Conservation (phyloP, 1,140 invertebrate genomes). For the Cydia strobilella region DNA sequence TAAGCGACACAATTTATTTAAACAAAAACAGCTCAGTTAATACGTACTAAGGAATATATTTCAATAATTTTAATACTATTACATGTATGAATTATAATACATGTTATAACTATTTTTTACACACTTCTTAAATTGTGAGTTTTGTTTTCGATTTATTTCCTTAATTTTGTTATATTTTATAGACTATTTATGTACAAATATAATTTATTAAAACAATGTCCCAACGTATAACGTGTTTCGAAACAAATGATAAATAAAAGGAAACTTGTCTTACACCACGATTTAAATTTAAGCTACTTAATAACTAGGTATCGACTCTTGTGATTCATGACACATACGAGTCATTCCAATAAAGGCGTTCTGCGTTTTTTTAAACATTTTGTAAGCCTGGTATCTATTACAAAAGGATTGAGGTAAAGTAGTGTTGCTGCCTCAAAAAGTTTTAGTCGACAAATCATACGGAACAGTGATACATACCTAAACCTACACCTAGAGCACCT, state of each 20-base stretch:
- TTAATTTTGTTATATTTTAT: not conserved
- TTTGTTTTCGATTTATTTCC: slow-evolving; percentile 33
- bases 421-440: not conserved
- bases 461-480: not conserved
- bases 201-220: slow-evolving; percentile 30
- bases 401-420: not conserved
- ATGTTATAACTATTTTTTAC: slow-evolving; percentile 60
- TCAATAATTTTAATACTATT: slow-evolving; percentile 64
- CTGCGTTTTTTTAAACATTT: not conserved
- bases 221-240: slow-evolving; percentile 16
- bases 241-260: slow-evolving; percentile 29
- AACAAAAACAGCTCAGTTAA: slow-evolving; percentile 37
- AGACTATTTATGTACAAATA: slow-evolving; percentile 29
- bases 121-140: slow-evolving; percentile 39
- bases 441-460: not conserved
- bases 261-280: slow-evolving; percentile 27
- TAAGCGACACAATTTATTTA: too few relatives aligned
- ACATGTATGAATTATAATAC: slow-evolving; percentile 58
- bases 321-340: not conserved
- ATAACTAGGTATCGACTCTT: slow-evolving; percentile 9
- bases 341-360: not conserved
- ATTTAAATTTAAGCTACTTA: slow-evolving; percentile 27
- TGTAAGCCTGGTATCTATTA: not conserved
- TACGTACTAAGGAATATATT: slow-evolving; percentile 65
- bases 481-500: not conserved